phyloP scores from a whole-genome alignment of 2,888 invertebrate species.

The Mechanitis messenoides region DNA sequence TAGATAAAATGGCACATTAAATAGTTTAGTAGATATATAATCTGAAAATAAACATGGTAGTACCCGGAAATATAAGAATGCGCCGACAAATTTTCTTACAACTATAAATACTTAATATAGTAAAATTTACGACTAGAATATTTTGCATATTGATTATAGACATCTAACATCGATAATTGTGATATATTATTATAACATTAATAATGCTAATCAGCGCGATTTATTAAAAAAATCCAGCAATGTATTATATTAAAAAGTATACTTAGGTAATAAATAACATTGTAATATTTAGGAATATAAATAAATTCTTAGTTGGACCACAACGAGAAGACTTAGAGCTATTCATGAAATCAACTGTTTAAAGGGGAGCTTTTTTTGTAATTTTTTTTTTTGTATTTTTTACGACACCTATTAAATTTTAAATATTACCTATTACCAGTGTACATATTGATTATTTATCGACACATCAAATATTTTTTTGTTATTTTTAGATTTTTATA shows the following conservation, averaged over 20 bases:
- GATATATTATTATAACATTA: not conserved
- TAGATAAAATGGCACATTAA: constrained; percentile 18
- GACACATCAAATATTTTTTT: constrained; percentile 1
- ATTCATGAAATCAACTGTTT: constrained; percentile 11
- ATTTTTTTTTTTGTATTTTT: constrained; percentile 18
- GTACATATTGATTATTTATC: constrained; percentile 17
- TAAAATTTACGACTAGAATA: constrained; percentile 22
- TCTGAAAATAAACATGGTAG: not conserved
- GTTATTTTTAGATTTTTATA: not conserved
- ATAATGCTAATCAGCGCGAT: constrained; percentile 1
- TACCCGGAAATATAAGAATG: too few relatives aligned
- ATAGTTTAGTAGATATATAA: not conserved
- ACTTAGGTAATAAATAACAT: constrained; percentile 6
- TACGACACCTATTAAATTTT: constrained; percentile 1
- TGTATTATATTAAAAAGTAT: constrained; percentile 6
- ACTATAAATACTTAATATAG: not conserved
- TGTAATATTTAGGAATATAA: constrained; percentile 20
- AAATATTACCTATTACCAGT: not conserved
- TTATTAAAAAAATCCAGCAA: constrained; percentile 4
- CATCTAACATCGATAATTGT: constrained; percentile 19
- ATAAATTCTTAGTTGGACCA: constrained; percentile 50
- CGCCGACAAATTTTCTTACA: not conserved
- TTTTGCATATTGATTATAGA: constrained; percentile 19
- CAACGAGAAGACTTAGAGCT: constrained; percentile 39
- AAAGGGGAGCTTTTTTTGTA: constrained; percentile 9